Conservation (phyloP, 2,888 invertebrate genomes). For the Mechanitis mazaeus region DNA sequence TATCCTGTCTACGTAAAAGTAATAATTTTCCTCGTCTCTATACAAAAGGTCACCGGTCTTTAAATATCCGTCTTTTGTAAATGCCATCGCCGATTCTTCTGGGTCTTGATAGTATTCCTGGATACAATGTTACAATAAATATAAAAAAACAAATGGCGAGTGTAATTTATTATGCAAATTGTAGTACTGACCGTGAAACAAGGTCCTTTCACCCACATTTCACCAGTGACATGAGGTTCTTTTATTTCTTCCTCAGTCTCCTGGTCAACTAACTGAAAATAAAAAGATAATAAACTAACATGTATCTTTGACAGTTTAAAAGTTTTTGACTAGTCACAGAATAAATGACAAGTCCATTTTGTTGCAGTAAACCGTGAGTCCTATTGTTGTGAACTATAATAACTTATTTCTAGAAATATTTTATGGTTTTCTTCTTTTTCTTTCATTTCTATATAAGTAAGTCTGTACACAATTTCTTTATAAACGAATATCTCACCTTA, state of each 20-base stretch:
- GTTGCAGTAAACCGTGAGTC: too few species aligned
- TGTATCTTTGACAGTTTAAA: not conserved
- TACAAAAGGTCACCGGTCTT: slow-evolving; percentile 59
- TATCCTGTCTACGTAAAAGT: slow-evolving; percentile 54
- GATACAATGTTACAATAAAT: slow-evolving; percentile 10
- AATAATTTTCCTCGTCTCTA: slow-evolving; percentile 46
- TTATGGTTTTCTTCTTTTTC: too few species aligned
- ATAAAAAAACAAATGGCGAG: not conserved
- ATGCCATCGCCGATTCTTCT: slow-evolving; percentile 46
- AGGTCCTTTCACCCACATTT: slow-evolving; percentile 46
- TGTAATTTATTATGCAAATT: not conserved
- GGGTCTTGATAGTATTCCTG: slow-evolving; percentile 49
- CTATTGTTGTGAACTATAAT: too few species aligned
- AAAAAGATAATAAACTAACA: not conserved
- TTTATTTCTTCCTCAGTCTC: slow-evolving; percentile 51
- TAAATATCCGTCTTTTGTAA: slow-evolving; percentile 56
- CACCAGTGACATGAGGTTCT: slow-evolving; percentile 50
- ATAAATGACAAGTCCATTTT: too few species aligned
- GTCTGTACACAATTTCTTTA: not conserved
- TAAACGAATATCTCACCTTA: slow-evolving; percentile 40
- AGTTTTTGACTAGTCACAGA: too few species aligned
- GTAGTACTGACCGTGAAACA: slow-evolving; percentile 45
- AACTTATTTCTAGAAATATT: too few species aligned
- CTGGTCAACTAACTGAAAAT: slow-evolving; percentile 55
- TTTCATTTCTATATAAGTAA: too few species aligned